phyloP scores from a whole-genome alignment of 2,797 vertebrate genomes.

The Silurus lanzhouensis region DNA sequence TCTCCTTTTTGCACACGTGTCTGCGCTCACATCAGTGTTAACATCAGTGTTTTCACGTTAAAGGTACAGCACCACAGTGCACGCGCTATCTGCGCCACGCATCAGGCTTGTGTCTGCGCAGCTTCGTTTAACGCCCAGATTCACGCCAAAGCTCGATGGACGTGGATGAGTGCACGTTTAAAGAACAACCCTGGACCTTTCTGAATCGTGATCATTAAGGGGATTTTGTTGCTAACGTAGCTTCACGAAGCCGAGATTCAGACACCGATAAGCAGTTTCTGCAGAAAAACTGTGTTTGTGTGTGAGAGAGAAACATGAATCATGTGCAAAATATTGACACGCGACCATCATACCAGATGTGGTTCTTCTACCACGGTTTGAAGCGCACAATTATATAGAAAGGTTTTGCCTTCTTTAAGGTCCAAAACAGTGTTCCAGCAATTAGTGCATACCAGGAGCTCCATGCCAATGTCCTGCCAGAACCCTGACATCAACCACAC shows the following conservation, averaged over 20 bases:
- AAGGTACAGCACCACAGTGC: background rate
- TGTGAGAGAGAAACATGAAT: too few relatives aligned
- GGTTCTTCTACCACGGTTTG: too few relatives aligned
- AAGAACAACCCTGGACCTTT: background rate
- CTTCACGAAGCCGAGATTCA: background rate
- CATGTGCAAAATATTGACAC: too few relatives aligned
- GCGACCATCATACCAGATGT: too few relatives aligned
- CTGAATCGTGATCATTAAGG: constrained; percentile 30
- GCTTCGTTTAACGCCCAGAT: constrained; percentile 23
- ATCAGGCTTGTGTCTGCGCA: background rate
- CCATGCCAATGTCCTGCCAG: too few relatives aligned
- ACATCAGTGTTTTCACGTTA: background rate
- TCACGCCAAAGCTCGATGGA: constrained; percentile 7
- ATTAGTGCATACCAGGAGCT: background rate
- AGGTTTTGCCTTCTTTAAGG: too few relatives aligned
- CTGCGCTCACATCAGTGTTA: background rate
- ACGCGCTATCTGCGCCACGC: constrained; percentile 5
- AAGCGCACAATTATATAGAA: background rate
- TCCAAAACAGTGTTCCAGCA: background rate
- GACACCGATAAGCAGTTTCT: background rate
- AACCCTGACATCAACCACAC: background rate
- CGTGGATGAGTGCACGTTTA: constrained; percentile 29
- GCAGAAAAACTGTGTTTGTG: too few relatives aligned
- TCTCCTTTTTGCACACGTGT: background rate
- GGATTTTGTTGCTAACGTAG: constrained; percentile 14